Evolutionary conservation across 2,797 vertebrate genomes (phyloP).

Genomic region (Channallabes apus): DNA sequence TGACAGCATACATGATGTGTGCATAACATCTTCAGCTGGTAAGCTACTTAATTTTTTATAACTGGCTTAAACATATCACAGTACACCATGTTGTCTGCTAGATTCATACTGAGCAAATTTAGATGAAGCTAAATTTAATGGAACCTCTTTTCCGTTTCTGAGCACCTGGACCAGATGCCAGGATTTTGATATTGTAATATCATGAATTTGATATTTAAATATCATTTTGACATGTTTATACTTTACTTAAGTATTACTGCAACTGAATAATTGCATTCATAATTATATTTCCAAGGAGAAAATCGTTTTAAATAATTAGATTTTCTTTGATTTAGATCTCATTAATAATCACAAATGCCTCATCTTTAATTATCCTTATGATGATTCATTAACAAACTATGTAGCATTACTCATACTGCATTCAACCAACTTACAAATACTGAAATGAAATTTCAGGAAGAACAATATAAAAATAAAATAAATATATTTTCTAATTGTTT

Average conservation of each 20-base stretch:
- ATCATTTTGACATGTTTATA: not conserved
- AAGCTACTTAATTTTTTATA: not conserved
- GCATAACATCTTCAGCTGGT: not conserved
- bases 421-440: not conserved
- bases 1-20: not conserved
- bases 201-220: not conserved
- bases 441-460: not conserved
- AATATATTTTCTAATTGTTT: not conserved
- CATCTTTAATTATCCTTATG: not conserved
- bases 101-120: not conserved
- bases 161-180: not conserved
- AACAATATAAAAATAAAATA: not conserved
- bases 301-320: not conserved
- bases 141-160: not conserved
- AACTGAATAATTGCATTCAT: not conserved
- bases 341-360: not conserved
- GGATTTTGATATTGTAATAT: too few species aligned
- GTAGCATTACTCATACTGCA: not conserved
- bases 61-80: not conserved
- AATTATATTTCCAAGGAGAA: not conserved
- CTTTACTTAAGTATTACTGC: not conserved
- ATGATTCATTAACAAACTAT: not conserved
- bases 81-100: not conserved
- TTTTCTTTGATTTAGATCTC: not conserved
- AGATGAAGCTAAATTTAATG: too few species aligned